These are phyloP conservation scores for Epizoanthus ramosus DNA, from an alignment of 92 coral and sea anemone genomes.

Conservation along the genomic window DNA sequence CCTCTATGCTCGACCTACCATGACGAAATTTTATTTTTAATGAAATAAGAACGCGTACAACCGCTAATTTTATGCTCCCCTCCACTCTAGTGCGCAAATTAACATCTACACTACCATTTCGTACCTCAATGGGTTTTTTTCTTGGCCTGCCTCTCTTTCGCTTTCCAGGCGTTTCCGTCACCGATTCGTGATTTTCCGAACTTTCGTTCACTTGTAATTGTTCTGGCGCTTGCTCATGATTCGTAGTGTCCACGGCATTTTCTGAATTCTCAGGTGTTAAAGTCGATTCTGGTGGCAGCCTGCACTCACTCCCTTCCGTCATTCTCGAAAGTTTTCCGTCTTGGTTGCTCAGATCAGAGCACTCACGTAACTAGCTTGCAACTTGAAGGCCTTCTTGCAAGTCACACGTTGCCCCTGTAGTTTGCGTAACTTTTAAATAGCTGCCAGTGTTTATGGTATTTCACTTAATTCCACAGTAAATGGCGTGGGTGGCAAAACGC, in stretches of 20 bases:
- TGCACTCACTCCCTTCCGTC: constrained; percentile 30
- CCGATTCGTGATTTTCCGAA: constrained; percentile 51
- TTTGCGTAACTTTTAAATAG: constrained; percentile 26
- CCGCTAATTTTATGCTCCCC: constrained; percentile 11
- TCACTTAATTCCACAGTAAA: constrained; percentile 49
- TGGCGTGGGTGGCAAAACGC: constrained; percentile 70
- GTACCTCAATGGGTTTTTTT: constrained; percentile 76
- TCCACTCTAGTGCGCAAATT: constrained; percentile 35
- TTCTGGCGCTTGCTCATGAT: constrained; percentile 45
- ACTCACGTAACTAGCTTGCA: constrained; percentile 32
- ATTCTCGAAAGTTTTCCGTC: constrained; percentile 32
- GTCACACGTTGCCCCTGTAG: constrained; percentile 20
- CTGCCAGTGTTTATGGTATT: constrained; percentile 30
- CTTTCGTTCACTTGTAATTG: constrained; percentile 56
- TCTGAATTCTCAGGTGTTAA: constrained; percentile 40
- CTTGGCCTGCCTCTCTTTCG: constrained; percentile 84
- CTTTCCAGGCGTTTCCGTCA: constrained; percentile 63
- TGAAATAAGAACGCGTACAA: constrained; percentile 25
- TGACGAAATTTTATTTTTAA: constrained; percentile 34
- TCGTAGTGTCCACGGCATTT: constrained; percentile 7
- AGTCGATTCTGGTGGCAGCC: constrained; percentile 15
- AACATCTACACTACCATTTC: constrained; percentile 35
- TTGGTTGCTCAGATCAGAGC: constrained; percentile 14
- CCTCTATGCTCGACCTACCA: constrained; percentile 48
- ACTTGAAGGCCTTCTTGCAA: constrained; percentile 12